Evolutionary conservation across 2,797 vertebrate species (phyloP).

Genomic region (Cossypha niveicapilla): DNA sequence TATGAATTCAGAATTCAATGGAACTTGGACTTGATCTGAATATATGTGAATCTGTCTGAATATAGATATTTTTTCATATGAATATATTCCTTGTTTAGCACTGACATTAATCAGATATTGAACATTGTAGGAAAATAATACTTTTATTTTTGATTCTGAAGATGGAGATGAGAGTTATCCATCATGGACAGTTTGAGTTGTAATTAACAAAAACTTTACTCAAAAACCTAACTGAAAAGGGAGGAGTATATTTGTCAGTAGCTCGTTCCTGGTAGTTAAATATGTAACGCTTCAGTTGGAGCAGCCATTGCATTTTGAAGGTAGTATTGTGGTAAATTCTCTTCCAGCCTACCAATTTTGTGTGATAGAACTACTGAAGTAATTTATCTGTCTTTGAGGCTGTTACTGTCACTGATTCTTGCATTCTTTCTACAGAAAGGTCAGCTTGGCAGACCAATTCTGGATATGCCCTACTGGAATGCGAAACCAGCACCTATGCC

Average conservation of each 20-base stretch:
- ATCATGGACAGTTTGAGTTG: background rate
- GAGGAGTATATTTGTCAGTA: background rate
- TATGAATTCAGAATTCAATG: background rate
- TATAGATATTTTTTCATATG: too few relatives aligned
- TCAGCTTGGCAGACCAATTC: slow-evolving; percentile 93
- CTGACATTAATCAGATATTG: background rate
- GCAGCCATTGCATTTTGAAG: background rate
- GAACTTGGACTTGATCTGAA: background rate
- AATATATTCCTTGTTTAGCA: background rate
- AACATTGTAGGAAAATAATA: background rate
- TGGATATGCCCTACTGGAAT: slow-evolving; percentile 98
- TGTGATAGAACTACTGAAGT: background rate
- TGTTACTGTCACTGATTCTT: background rate
- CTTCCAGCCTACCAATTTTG: background rate
- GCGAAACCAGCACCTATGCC: slow-evolving; percentile 97
- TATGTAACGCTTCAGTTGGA: rapidly evolving
- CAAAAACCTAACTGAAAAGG: background rate
- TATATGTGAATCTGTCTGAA: background rate
- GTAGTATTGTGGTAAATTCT: background rate
- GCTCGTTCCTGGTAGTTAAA: background rate
- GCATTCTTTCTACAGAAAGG: slow-evolving; percentile 85
- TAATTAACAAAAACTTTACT: background rate
- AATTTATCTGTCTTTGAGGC: background rate
- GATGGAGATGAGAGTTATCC: background rate
- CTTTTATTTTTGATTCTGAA: background rate